phyloP scores from a whole-genome alignment of 2,113 vertebrate genomes.

The Hippocampus barbouri region DNA sequence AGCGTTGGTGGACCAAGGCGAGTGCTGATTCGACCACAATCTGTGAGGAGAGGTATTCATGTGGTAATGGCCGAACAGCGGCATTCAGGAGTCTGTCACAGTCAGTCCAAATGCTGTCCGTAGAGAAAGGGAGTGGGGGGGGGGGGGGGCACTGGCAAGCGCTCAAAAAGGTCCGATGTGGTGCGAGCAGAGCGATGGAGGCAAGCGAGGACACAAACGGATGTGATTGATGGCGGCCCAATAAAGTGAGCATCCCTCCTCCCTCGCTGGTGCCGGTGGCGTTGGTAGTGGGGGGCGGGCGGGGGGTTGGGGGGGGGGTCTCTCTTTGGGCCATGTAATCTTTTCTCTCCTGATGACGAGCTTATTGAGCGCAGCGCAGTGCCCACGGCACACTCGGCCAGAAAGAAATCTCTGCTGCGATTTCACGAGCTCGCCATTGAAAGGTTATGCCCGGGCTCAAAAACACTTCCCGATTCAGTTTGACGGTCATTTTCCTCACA shows the following conservation, averaged over 20 bases:
- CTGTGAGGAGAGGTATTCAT: neutral
- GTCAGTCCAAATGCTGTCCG: slow-evolving; percentile 45
- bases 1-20: neutral
- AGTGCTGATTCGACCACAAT: neutral
- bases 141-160: slow-evolving; percentile 40
- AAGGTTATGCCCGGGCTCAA: neutral
- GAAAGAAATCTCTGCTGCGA: slow-evolving; percentile 5
- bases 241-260: slow-evolving; percentile 59
- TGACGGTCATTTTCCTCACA: neutral
- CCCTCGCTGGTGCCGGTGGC: neutral
- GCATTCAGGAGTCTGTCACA: slow-evolving; percentile 50
- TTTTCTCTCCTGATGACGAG: slow-evolving; percentile 40
- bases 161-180: slow-evolving; percentile 45
- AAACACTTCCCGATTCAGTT: neutral
- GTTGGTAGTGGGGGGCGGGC: neutral
- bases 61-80: slow-evolving; percentile 18
- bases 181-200: slow-evolving; percentile 47
- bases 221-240: slow-evolving; percentile 67
- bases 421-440: slow-evolving; percentile 24
- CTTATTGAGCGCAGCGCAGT: slow-evolving; percentile 28
- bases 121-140: slow-evolving; percentile 10
- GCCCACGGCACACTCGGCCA: neutral
- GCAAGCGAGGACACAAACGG: slow-evolving; percentile 61
- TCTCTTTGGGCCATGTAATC: slow-evolving; percentile 46
- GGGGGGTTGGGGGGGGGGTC: slow-evolving; percentile 9